Evolutionary conservation across 2,113 vertebrate species (phyloP).

Genomic region (Grammomys dolichurus): DNA sequence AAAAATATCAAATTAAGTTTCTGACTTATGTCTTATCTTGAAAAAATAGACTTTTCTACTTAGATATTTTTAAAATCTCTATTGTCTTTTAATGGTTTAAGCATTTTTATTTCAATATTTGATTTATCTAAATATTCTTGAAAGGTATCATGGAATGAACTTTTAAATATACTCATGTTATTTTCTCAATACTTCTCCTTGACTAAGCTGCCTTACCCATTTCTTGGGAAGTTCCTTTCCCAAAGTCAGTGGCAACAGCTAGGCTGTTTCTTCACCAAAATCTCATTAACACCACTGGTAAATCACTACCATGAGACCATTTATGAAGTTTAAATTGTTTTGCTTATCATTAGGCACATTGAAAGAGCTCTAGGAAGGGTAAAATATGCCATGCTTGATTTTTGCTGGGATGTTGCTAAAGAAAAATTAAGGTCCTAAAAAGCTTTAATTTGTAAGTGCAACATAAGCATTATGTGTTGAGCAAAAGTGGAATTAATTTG

Average conservation of each 20-base stretch:
- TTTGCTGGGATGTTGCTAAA: background rate
- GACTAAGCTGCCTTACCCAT: background rate
- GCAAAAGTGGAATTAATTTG: background rate
- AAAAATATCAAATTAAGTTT: constrained; percentile 37
- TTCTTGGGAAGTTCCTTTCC: background rate
- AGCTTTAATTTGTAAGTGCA: background rate
- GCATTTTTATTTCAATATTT: constrained; percentile 34
- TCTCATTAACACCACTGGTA: background rate
- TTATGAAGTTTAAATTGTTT: constrained; percentile 1
- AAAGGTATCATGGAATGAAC: background rate
- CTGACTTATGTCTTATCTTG: background rate
- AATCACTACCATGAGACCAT: background rate
- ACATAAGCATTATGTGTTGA: background rate
- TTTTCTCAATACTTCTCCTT: background rate
- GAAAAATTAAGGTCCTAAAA: background rate
- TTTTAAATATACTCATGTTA: background rate
- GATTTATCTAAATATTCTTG: background rate
- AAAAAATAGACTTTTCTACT: background rate
- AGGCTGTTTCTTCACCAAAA: background rate
- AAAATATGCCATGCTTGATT: background rate
- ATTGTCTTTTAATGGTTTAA: constrained; percentile 9
- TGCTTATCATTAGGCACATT: background rate
- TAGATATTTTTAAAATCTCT: background rate
- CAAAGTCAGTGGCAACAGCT: too few species aligned
- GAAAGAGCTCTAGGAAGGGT: background rate